Percentiles rank a stretch among this genome's conserved stretches.
phyloP scores from a whole-genome alignment of 2,888 invertebrate species.

The Drosophila mercatorum region DNA sequence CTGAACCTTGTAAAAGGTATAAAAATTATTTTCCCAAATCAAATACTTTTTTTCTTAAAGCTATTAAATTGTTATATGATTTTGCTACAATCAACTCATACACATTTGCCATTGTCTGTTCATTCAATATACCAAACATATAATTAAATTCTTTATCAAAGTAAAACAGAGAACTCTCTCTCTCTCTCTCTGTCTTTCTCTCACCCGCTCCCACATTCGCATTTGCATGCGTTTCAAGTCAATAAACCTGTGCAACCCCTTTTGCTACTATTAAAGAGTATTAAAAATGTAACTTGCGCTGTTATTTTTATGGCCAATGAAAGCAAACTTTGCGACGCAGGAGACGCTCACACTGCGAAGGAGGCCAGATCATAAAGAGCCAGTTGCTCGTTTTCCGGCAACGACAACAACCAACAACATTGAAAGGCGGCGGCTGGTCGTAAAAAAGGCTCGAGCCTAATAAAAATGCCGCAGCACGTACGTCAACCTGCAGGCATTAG shows the following conservation, averaged over 20 bases:
- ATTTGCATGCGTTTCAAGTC: conserved; percentile 8
- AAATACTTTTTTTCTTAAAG: not conserved
- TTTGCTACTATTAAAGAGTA: conserved; percentile 34
- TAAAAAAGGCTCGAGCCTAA: conserved; percentile 76
- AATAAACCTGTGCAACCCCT: conserved; percentile 39
- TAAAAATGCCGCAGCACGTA: conserved; percentile 81
- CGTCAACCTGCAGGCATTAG: conserved; percentile 75
- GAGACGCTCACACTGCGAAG: not conserved
- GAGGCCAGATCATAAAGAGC: conserved; percentile 6
- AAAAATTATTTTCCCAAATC: too few species aligned
- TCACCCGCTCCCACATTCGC: not conserved
- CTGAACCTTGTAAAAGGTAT: too few species aligned
- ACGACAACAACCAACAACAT: conserved; percentile 30
- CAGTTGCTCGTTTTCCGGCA: not conserved
- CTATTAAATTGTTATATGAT: not conserved
- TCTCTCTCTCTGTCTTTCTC: too few species aligned
- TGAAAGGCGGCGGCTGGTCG: conserved; percentile 66
- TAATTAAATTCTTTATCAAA: conserved; percentile 26
- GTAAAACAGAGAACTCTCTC: conserved; percentile 2
- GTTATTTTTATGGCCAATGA: conserved; percentile 73
- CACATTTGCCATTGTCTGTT: not conserved
- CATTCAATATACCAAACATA: conserved; percentile 1
- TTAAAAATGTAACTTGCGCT: conserved; percentile 48
- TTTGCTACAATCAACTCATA: not conserved
- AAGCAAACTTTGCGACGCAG: conserved; percentile 36